Conservation (phyloP, 1,140 invertebrate species). For the Coptotermes formosanus region DNA sequence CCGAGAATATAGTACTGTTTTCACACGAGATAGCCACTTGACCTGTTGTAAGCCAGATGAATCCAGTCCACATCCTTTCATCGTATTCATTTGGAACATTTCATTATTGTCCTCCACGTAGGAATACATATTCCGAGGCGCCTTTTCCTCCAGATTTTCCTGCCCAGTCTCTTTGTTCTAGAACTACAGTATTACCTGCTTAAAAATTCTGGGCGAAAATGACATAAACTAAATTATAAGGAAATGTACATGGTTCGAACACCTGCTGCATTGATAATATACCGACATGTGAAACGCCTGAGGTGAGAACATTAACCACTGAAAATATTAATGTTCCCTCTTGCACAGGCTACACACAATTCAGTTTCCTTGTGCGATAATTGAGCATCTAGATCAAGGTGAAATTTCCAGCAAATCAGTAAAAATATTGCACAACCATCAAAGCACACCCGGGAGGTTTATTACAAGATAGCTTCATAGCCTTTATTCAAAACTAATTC, state of each 20-base stretch:
- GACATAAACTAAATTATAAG: too few relatives aligned
- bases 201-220: too few relatives aligned
- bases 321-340: background rate
- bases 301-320: background rate
- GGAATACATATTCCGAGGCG: too few relatives aligned
- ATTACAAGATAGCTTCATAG: background rate
- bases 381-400: background rate
- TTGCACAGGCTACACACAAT: background rate
- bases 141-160: too few relatives aligned
- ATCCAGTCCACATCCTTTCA: too few relatives aligned
- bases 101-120: too few relatives aligned
- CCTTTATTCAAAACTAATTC: background rate
- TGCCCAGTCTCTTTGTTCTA: too few relatives aligned
- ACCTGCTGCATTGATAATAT: background rate
- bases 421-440: background rate
- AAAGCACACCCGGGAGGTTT: background rate
- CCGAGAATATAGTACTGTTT: too few relatives aligned
- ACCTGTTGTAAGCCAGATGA: too few relatives aligned
- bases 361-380: background rate
- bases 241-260: background rate
- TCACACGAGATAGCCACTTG: too few relatives aligned
- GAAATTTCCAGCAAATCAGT: conserved; percentile 6
- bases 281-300: background rate
- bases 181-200: too few relatives aligned
- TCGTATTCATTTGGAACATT: too few relatives aligned